phyloP scores from a whole-genome alignment of 2,797 vertebrate genomes.

The Lagodon rhomboides region DNA sequence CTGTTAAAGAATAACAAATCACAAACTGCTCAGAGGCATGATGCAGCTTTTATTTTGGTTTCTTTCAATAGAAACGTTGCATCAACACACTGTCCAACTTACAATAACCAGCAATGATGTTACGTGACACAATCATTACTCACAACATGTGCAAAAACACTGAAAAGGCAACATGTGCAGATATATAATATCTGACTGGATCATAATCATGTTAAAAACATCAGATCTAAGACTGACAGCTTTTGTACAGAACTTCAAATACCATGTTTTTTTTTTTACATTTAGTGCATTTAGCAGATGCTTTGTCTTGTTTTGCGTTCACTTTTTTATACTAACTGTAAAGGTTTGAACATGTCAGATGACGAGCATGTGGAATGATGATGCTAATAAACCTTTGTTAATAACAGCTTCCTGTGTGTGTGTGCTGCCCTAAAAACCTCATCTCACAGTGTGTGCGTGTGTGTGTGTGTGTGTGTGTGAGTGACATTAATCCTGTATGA shows the following conservation, averaged over 20 bases:
- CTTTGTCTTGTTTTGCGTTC: too few relatives aligned
- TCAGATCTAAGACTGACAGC: not conserved
- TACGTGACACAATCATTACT: too few relatives aligned
- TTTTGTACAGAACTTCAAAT: not conserved
- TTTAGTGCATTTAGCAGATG: too few relatives aligned
- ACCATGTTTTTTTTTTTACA: not conserved
- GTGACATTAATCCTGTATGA: slow-evolving; percentile 33
- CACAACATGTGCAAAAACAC: too few relatives aligned
- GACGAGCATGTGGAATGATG: slow-evolving; percentile 3
- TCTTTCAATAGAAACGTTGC: not conserved
- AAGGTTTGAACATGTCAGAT: slow-evolving; percentile 6
- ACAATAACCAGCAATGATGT: not conserved
- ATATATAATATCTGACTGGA: not conserved
- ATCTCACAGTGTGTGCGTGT: not conserved
- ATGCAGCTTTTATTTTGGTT: not conserved
- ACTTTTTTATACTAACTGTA: slow-evolving; percentile 20
- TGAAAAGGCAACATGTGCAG: not conserved
- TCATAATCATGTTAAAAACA: not conserved
- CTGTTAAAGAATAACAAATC: too few relatives aligned
- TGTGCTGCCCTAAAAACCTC: slow-evolving; percentile 1
- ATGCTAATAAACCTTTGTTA: slow-evolving; percentile 49
- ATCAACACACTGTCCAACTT: not conserved
- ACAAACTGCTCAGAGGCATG: not conserved
- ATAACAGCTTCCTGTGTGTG: slow-evolving; percentile 10
- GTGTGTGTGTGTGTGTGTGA: not conserved